Base-by-base conservation (phyloP, 2,888 invertebrate species). In the Scotopteryx bipunctaria region DNA sequence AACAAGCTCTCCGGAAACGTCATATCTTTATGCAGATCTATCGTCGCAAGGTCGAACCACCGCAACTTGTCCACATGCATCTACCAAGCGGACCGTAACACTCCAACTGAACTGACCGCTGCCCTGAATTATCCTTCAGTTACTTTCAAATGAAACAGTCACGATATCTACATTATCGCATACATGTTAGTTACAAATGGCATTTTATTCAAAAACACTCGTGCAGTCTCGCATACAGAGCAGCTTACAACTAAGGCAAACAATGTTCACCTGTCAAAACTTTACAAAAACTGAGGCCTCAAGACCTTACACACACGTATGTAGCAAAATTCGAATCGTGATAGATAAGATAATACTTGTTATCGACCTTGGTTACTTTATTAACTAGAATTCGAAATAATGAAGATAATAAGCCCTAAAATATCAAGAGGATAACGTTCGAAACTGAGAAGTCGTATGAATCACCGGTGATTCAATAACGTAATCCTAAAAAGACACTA, bases 341-440 rank as follows among this genome's bases (percentile, higher is more conserved):
- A 84, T 85, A 84, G 85, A 86, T 85, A 85, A 86, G 86, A 86
- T 85, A 83, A 76, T 67, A 61, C 55, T 55, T 52, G 44, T 51
- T 46, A 51, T 43, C 55, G 67, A 65, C 73, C 75, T 76, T 76
- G 56, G 31, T 37, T 54, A 49, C 31, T 35, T 52, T 44, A 48
- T 31, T 37, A 51, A 40, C 51, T 33, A 35, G 8, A 17, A 15
- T 29, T 31, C n/a, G 31, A 42, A 3, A 45, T 3, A 16, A 16
- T 16, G 16, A 23, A 35, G 23, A 37, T 38, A 36, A 15, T 23
- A 13, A 31, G 5, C 14, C 17, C 15, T 3, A 46, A 38, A 32
- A 19, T 19, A n/a, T 9, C 13, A 19, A 31, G 23, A 37, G 23
- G 23, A n/a, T n/a, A n/a, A n/a, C n/a, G n/a, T n/a, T n/a, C n/a